Percentiles rank a stretch among this genome's conserved stretches.
Evolutionary conservation across 2,888 invertebrate species (phyloP).

Genomic region (Aporophyla lueneburgensis): DNA sequence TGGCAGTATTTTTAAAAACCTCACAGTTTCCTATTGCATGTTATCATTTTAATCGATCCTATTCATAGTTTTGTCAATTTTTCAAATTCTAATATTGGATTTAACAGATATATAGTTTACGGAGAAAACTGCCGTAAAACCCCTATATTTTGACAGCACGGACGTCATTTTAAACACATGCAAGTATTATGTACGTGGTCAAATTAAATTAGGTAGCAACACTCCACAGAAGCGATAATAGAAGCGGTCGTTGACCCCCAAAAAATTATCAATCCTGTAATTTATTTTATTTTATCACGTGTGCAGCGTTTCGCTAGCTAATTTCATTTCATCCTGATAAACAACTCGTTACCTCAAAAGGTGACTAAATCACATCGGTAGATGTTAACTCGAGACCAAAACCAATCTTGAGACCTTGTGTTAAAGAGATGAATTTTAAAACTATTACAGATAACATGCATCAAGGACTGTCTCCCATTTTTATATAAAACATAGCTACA

Average conservation of each 20-base stretch:
- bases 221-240: too few relatives aligned
- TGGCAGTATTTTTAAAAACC: constrained; percentile 52
- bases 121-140: not conserved
- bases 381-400: too few relatives aligned
- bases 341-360: too few relatives aligned
- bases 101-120: not conserved
- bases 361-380: not conserved
- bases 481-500: constrained; percentile 25
- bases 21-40: constrained; percentile 13
- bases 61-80: not conserved
- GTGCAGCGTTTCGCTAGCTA: too few relatives aligned
- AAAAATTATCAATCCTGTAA: too few relatives aligned
- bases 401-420: not conserved
- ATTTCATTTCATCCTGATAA: too few relatives aligned
- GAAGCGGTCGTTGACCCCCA: too few relatives aligned
- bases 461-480: constrained; percentile 11
- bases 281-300: too few relatives aligned
- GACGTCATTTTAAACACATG: not conserved
- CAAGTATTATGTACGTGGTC: not conserved
- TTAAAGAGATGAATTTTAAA: not conserved
- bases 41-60: not conserved
- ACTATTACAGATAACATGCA: constrained; percentile 23
- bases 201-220: too few relatives aligned
- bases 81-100: not conserved
- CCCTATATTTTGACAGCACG: not conserved